Evolutionary conservation across 1,140 invertebrate genomes (phyloP).

Genomic region (Zaprionus vittiger): DNA sequence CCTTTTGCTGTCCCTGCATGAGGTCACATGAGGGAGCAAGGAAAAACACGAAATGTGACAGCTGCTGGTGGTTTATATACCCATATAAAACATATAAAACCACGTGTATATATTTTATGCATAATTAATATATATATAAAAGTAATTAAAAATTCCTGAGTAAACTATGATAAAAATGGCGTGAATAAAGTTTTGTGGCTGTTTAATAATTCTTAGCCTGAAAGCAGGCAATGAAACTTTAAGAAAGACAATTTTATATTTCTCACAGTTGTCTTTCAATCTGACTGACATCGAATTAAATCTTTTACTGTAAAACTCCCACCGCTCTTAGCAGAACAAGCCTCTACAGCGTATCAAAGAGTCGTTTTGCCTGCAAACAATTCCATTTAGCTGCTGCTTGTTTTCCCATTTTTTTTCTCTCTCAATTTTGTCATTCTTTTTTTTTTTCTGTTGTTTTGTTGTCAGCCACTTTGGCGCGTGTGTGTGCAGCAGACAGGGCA

Average conservation of each 20-base stretch:
- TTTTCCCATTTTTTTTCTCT: constrained; percentile 15
- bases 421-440: not conserved
- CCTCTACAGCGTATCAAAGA: constrained; percentile 1
- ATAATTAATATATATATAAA: not conserved
- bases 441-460: constrained; percentile 11
- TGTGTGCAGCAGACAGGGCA: constrained; percentile 45
- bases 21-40: not conserved
- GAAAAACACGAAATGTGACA: not conserved
- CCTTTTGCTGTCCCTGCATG: constrained; percentile 20
- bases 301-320: not conserved
- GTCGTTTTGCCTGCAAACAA: constrained; percentile 24
- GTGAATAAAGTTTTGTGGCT: not conserved
- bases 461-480: constrained; percentile 47
- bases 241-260: not conserved
- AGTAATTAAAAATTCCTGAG: not conserved
- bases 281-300: not conserved
- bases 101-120: not conserved
- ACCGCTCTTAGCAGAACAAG: too few species aligned
- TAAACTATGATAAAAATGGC: not conserved
- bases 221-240: not conserved
- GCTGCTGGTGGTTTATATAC: not conserved
- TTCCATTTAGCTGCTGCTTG: constrained; percentile 23
- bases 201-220: not conserved
- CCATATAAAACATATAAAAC: not conserved
- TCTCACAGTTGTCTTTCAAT: not conserved